phyloP scores from a whole-genome alignment of 2,113 vertebrate species.

The Melanerpes formicivorus region DNA sequence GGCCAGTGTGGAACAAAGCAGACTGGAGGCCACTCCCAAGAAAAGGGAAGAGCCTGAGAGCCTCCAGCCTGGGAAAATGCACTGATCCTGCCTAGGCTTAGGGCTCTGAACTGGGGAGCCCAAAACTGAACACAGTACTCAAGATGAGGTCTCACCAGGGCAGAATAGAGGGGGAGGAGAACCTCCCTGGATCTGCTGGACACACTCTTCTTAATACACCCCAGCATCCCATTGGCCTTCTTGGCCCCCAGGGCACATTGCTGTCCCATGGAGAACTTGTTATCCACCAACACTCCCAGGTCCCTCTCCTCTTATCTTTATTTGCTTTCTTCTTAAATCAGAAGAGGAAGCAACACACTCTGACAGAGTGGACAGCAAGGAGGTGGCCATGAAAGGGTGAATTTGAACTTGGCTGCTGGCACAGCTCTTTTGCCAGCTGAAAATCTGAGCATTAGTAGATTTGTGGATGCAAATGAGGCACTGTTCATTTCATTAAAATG shows the following conservation, averaged over 20 bases:
- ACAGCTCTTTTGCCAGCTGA: conserved; percentile 29
- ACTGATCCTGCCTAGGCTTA: background rate
- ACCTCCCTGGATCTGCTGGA: no score
- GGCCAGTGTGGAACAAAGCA: background rate
- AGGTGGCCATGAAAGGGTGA: background rate
- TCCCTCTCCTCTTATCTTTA: no score
- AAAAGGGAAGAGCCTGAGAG: background rate
- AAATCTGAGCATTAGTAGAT: conserved; percentile 40
- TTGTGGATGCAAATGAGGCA: conserved; percentile 41
- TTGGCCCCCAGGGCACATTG: no score
- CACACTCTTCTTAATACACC: no score
- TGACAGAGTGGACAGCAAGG: background rate
- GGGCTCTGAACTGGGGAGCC: no score
- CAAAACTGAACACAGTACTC: no score
- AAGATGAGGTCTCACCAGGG: no score
- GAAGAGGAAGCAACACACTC: background rate
- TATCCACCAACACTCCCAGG: no score
- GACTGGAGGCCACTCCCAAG: background rate
- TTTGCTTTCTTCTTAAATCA: background rate
- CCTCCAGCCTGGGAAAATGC: background rate
- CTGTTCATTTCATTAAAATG: conserved; percentile 62
- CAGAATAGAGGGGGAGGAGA: no score
- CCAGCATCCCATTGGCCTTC: no score
- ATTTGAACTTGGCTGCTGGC: background rate
- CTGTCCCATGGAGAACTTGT: no score